A percentile compares a stretch with the other conserved stretches of the same genome.
Evolutionary conservation across 1,140 invertebrate genomes (phyloP).

Genomic region (Drosophila bifasciata): DNA sequence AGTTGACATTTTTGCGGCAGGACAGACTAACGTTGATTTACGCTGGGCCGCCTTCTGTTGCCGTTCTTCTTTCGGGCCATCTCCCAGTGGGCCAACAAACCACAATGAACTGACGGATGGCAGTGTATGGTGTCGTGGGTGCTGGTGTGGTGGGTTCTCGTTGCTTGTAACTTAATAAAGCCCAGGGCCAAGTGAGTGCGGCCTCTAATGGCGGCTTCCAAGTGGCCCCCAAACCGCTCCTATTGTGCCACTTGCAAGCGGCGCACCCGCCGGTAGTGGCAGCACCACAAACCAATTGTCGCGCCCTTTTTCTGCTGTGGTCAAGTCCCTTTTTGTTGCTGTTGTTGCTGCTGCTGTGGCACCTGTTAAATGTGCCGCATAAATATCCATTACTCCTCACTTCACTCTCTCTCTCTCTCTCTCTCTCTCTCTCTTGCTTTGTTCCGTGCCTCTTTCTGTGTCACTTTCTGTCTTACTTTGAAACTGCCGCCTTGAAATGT

Average conservation of each 20-base stretch:
- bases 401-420: neutral
- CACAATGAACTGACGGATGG: constrained; percentile 63
- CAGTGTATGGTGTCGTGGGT: constrained; percentile 3
- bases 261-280: constrained; percentile 1
- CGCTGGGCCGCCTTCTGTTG: constrained; percentile 43
- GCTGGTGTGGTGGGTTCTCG: constrained; percentile 6
- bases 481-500: constrained; percentile 42
- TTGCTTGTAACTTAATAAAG: constrained; percentile 55
- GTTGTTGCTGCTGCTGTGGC: constrained; percentile 20
- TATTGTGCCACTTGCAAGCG: constrained; percentile 28
- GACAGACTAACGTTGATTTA: constrained; percentile 73
- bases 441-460: neutral
- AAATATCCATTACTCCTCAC: constrained; percentile 59
- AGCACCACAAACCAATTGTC: constrained; percentile 20
- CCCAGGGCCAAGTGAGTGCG: constrained; percentile 36
- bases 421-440: no score
- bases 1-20: constrained; percentile 63
- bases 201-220: constrained; percentile 11
- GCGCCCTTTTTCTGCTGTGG: constrained; percentile 20
- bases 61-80: constrained; percentile 7
- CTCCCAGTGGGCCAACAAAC: constrained; percentile 74
- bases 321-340: constrained; percentile 21
- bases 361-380: constrained; percentile 64
- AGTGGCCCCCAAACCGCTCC: neutral
- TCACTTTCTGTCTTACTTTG: constrained; percentile 19